These are phyloP conservation scores for Macrosoma leucophasiata DNA, from an alignment of 2,888 invertebrate species.

Conservation along the genomic window DNA sequence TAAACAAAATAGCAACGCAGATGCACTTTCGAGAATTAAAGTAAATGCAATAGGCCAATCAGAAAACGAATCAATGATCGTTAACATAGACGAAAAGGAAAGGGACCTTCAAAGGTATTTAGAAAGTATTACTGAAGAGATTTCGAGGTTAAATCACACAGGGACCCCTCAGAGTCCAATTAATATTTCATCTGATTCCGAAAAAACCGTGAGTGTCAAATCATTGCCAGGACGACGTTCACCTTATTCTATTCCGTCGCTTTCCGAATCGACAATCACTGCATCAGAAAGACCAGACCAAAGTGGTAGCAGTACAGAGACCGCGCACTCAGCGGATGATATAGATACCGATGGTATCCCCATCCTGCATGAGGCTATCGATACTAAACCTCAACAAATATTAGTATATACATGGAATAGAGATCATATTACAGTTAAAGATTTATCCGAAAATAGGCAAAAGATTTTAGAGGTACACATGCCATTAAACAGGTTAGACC, in stretches of 20 bases:
- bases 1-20: conserved; percentile 16
- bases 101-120: too few relatives aligned
- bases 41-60: conserved; percentile 6
- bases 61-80: conserved; percentile 10
- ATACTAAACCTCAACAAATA: conserved; percentile 22
- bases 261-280: too few relatives aligned
- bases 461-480: conserved; percentile 12
- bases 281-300: conserved; percentile 1
- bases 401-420: conserved; percentile 12
- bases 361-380: conserved; percentile 12
- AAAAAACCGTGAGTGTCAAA: neutral
- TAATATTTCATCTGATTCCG: neutral
- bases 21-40: conserved; percentile 18
- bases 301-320: neutral
- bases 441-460: conserved; percentile 9
- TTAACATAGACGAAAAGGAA: conserved; percentile 12
- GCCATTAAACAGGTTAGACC: conserved; percentile 7
- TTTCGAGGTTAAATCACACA: too few relatives aligned
- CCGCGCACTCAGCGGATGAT: conserved; percentile 5
- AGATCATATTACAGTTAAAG: conserved; percentile 11
- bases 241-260: too few relatives aligned
- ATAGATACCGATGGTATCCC: conserved; percentile 8
- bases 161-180: conserved; percentile 1
- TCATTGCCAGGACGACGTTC: too few relatives aligned
- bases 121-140: conserved; percentile 1